A percentile compares a stretch with the other conserved stretches of the same genome.
These are phyloP conservation scores for Nomada lathburiana DNA, from an alignment of 2,888 invertebrate genomes.

Conservation along the genomic window DNA sequence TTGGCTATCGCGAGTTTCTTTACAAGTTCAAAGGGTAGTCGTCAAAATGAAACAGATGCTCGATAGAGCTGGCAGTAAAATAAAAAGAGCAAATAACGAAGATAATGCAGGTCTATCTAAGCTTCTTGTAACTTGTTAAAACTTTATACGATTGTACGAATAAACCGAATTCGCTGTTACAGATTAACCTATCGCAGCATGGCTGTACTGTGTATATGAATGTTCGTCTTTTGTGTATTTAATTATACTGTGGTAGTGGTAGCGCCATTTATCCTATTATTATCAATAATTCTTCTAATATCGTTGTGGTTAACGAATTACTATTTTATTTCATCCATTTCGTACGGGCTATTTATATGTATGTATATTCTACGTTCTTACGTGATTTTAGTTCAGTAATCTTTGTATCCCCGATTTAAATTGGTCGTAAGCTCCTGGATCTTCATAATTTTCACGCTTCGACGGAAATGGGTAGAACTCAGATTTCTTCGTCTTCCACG, in stretches of 20 bases:
- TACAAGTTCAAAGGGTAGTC: neutral
- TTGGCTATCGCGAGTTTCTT: neutral
- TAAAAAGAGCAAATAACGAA: conserved; percentile 15
- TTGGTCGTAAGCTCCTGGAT: neutral
- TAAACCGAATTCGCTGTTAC: conserved; percentile 51
- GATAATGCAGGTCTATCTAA: conserved; percentile 44
- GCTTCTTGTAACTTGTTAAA: conserved; percentile 38
- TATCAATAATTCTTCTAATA: conserved; percentile 38
- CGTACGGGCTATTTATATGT: conserved; percentile 8
- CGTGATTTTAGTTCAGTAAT: neutral
- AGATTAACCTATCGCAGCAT: conserved; percentile 45
- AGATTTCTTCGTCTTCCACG: conserved; percentile 15
- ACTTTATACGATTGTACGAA: conserved; percentile 56
- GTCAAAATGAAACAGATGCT: neutral
- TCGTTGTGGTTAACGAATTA: conserved; percentile 42
- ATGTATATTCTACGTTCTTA: conserved; percentile 6
- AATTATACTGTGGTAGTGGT: conserved; percentile 64
- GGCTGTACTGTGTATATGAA: conserved; percentile 63
- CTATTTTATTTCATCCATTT: conserved; percentile 33
- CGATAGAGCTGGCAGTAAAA: neutral
- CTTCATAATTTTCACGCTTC: neutral
- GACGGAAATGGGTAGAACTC: neutral
- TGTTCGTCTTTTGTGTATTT: conserved; percentile 68
- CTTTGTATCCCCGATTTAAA: neutral
- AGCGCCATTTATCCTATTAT: conserved; percentile 60